Evolutionary conservation across 2,113 vertebrate genomes (phyloP), one percentile per base, ranked within the genome.

Genomic region (Epinephelus moara): DNA sequence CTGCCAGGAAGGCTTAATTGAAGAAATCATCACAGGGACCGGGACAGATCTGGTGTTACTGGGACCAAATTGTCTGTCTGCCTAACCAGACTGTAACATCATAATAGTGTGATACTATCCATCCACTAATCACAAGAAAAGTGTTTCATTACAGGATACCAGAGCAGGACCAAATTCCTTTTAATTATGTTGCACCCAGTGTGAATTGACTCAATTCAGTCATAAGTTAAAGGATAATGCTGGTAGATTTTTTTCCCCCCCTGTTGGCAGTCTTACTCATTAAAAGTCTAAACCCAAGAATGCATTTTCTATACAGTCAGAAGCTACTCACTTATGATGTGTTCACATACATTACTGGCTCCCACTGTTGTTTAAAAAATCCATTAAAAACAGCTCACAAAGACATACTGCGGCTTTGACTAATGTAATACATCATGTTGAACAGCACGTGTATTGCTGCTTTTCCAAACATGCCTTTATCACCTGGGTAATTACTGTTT

Each of bases 11-110:
- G 82, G 88, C 85, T 92, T 90, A 89, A 93, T 94, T 92, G 91
- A 93, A 93, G 92, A 90, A 93, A 95, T 94, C 92, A 93, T 93
- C 91, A 87, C 94, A 92, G 89, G 87, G 87, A 90, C 82, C 72
- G 69, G 77, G 85, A 88, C 89, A 88, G 91, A 91, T 88, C 89
- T 90, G 88, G 85, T 86, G 70, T 89, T 85, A 66, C 86, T 52
- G 81, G 77, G 89, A 92, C 90, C 85, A 80, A 91, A 87, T 92
- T 87, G 86, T 89, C 80, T 80, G 76, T 78, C 85, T 88, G 88
- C 81, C 85, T 81, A 81, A 89, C 76, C 88, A 87, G 89, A 78
- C 85, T 81, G 81, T 90, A 90, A 93, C 85, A 87, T 84, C 62
- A 71, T 91, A 86, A 89, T 70, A 37, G 78, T 83, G 86, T 85